Evolutionary conservation across 2,113 vertebrate genomes (phyloP).

Genomic region (Pagrus major): DNA sequence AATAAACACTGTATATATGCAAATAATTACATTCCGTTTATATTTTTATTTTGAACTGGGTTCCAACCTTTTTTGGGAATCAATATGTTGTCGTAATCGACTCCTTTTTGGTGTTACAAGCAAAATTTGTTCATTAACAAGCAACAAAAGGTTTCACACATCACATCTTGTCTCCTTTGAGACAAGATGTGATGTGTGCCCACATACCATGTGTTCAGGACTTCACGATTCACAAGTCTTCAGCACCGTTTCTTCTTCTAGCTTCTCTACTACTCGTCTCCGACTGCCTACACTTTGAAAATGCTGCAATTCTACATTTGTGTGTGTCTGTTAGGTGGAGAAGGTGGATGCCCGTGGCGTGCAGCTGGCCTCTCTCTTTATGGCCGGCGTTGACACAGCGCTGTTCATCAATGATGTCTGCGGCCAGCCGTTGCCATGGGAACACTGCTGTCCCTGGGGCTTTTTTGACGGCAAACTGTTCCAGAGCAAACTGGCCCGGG

Average conservation of each 20-base stretch:
- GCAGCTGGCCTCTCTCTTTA: conserved; percentile 92
- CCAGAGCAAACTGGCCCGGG: conserved; percentile 92
- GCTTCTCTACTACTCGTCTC: neutral
- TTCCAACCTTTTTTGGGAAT: too few relatives aligned
- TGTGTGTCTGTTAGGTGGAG: conserved; percentile 86
- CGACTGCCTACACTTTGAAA: neutral
- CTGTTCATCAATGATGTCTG: conserved; percentile 94
- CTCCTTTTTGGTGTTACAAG: neutral
- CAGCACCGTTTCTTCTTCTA: neutral
- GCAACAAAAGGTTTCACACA: neutral
- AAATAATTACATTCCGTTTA: too few relatives aligned
- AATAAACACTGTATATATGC: too few relatives aligned
- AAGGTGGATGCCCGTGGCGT: conserved; percentile 93
- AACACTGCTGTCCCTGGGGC: conserved; percentile 96
- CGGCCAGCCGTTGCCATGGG: conserved; percentile 93
- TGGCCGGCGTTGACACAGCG: conserved; percentile 93
- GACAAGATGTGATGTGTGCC: neutral
- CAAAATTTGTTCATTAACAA: neutral
- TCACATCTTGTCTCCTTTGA: neutral
- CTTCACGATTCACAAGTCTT: neutral
- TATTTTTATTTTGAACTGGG: too few relatives aligned
- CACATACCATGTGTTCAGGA: neutral
- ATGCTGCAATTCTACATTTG: neutral
- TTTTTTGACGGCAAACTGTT: conserved; percentile 96
- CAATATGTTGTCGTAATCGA: too few relatives aligned